Conservation (phyloP, 2,888 invertebrate species). For the Thereva nobilitata region DNA sequence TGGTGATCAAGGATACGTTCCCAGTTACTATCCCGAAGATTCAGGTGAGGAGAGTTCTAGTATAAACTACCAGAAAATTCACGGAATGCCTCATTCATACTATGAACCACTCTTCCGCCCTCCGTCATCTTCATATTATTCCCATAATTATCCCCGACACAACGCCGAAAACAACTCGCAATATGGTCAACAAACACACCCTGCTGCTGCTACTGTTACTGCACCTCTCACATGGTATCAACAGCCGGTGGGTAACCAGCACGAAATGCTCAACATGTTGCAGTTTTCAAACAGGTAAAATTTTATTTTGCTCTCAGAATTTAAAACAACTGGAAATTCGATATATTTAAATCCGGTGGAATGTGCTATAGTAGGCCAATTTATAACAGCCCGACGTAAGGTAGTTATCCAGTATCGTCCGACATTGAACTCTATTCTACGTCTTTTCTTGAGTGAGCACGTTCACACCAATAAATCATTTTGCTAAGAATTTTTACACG, state of each 20-base stretch:
- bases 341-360: too few species aligned
- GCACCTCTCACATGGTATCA: conserved; percentile 23
- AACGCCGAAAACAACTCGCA: conserved; percentile 23
- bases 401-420: too few species aligned
- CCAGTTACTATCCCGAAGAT: conserved; percentile 24
- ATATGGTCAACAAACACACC: conserved; percentile 1
- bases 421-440: too few species aligned
- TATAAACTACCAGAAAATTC: conserved; percentile 10
- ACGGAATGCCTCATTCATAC: conserved; percentile 12
- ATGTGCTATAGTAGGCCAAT: too few species aligned
- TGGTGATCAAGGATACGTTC: conserved; percentile 3
- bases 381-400: too few species aligned
- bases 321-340: too few species aligned
- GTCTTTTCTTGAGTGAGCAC: too few species aligned
- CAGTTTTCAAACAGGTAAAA: conserved; percentile 55
- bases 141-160: conserved; percentile 47
- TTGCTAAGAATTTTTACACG: too few species aligned
- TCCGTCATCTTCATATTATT: conserved; percentile 50
- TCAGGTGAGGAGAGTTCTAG: conserved; percentile 13
- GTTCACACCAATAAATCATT: too few species aligned
- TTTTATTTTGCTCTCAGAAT: not conserved
- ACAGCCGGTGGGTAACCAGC: conserved; percentile 45
- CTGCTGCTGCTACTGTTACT: conserved; percentile 7
- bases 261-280: conserved; percentile 54
- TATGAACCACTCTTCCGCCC: conserved; percentile 45